These are phyloP conservation scores for Aphodius sticticus DNA, from an alignment of 2,888 invertebrate genomes.

Conservation along the genomic window DNA sequence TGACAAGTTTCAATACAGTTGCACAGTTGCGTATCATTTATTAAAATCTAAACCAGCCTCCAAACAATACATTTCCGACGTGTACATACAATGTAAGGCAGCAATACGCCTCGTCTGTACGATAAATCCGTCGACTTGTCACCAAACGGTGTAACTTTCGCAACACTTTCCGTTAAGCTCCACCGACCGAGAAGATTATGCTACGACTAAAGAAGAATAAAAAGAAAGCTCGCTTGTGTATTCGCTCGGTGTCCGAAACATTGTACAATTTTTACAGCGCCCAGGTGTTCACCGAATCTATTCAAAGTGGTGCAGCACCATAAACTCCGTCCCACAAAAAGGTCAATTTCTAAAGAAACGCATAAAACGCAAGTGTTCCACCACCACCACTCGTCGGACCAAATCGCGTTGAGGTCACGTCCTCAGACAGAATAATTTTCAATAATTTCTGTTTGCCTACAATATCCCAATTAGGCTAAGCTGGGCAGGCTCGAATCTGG, in stretches of 20 bases:
- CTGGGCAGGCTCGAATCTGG: slow-evolving; percentile 15
- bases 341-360: slow-evolving; percentile 24
- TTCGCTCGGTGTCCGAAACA: slow-evolving; percentile 15
- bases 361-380: slow-evolving; percentile 27
- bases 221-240: background rate
- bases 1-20: background rate
- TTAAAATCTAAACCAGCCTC: background rate
- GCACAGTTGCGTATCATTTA: background rate
- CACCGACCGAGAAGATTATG: background rate
- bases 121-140: background rate
- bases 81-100: background rate
- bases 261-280: slow-evolving; percentile 21
- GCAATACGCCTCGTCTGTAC: background rate
- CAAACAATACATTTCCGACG: background rate
- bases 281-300: slow-evolving; percentile 19
- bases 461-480: slow-evolving; percentile 23
- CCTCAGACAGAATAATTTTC: slow-evolving; percentile 7
- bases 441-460: background rate
- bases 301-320: slow-evolving; percentile 9
- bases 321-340: slow-evolving; percentile 20
- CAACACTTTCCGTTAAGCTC: slow-evolving; percentile 4
- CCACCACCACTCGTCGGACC: background rate
- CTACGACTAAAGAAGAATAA: background rate
- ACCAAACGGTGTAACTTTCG: background rate
- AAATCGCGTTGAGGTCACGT: slow-evolving; percentile 8